These are phyloP conservation scores for Danaus chrysippus DNA, from an alignment of 2,888 invertebrate genomes.

Conservation along the genomic window DNA sequence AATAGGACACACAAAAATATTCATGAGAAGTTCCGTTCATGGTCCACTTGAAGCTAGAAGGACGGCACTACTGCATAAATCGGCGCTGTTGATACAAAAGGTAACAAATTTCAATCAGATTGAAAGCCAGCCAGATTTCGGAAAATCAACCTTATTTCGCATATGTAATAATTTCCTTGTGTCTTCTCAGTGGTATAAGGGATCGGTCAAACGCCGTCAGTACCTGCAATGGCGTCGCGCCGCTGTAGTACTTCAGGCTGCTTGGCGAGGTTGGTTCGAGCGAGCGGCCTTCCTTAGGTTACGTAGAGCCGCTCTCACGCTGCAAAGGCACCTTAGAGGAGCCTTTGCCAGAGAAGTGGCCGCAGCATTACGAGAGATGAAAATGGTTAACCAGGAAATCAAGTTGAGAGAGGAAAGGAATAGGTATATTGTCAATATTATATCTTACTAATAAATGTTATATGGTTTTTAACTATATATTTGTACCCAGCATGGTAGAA, in stretches of 20 bases:
- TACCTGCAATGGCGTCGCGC: constrained; percentile 83
- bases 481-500: constrained; percentile 77
- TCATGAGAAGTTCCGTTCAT: constrained; percentile 88
- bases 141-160: too few relatives aligned
- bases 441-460: background rate
- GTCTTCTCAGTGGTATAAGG: constrained; percentile 80
- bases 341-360: constrained; percentile 95
- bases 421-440: constrained; percentile 46
- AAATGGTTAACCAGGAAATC: constrained; percentile 91
- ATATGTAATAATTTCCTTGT: background rate
- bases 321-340: constrained; percentile 91
- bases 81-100: constrained; percentile 87
- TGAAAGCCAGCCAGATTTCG: background rate
- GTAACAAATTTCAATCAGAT: constrained; percentile 39
- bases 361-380: constrained; percentile 91
- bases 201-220: constrained; percentile 81
- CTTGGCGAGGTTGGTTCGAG: constrained; percentile 91
- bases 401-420: constrained; percentile 83
- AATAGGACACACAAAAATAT: constrained; percentile 91
- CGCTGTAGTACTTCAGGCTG: constrained; percentile 87
- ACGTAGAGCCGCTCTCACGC: constrained; percentile 90
- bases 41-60: constrained; percentile 91
- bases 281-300: constrained; percentile 88
- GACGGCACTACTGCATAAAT: constrained; percentile 82
- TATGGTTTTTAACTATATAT: background rate